A percentile compares a stretch with the other conserved stretches of the same genome.
phyloP scores from a whole-genome alignment of 2,113 vertebrate species.

The Pangasianodon gigas region DNA sequence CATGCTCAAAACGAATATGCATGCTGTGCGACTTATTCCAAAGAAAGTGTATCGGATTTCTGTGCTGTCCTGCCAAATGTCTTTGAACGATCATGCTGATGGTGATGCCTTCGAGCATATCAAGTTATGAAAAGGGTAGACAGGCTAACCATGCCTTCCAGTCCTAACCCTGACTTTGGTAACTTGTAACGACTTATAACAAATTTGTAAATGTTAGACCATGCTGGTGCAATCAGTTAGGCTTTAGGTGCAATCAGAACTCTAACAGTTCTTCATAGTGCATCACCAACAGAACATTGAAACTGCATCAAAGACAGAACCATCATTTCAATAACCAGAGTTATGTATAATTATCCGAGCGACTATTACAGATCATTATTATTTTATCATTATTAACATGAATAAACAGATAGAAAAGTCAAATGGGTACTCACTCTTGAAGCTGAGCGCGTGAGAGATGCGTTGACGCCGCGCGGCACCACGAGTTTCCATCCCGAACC shows the following conservation, averaged over 20 bases:
- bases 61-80: background rate
- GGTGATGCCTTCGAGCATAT: background rate
- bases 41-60: background rate
- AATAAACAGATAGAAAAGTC: background rate
- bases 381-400: background rate
- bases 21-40: background rate
- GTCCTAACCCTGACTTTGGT: background rate
- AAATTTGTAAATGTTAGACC: background rate
- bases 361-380: background rate
- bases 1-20: background rate
- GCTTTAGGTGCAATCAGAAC: too few relatives aligned
- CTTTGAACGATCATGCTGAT: background rate
- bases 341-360: background rate
- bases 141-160: background rate
- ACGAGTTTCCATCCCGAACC: conserved; percentile 73
- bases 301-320: background rate
- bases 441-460: conserved; percentile 59
- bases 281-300: background rate
- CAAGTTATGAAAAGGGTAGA: background rate
- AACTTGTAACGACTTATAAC: background rate
- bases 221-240: background rate
- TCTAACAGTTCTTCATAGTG: background rate
- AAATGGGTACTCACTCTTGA: conserved; percentile 72
- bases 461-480: conserved; percentile 57
- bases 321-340: background rate